Conservation (phyloP, 2,113 vertebrate species). For the Mola mola region DNA sequence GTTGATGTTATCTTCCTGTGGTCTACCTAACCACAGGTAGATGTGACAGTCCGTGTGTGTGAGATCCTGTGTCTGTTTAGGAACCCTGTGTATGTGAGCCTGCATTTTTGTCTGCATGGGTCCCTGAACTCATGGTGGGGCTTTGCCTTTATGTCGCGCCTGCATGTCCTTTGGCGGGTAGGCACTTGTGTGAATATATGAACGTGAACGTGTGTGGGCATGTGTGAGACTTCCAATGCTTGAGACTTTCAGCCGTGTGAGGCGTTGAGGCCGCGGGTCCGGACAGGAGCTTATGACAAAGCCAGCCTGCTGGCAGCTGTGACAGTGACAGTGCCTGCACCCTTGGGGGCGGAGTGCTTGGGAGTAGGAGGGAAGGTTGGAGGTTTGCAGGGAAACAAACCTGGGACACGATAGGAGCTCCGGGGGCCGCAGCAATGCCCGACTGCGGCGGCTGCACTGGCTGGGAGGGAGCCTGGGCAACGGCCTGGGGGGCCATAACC, state of each 20-base stretch:
- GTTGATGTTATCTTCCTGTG: too few relatives aligned
- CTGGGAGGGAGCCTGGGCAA: constrained; percentile 67
- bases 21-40: too few relatives aligned
- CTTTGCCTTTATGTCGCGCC: constrained; percentile 20
- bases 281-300: constrained; percentile 55
- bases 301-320: constrained; percentile 72
- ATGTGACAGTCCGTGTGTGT: not conserved
- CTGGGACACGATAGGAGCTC: constrained; percentile 84
- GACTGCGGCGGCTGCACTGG: constrained; percentile 73
- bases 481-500: constrained; percentile 71
- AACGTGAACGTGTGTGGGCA: constrained; percentile 42
- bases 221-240: constrained; percentile 62
- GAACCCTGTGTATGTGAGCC: not conserved
- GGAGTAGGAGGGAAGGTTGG: not conserved
- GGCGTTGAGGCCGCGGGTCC: constrained; percentile 28
- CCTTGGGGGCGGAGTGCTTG: constrained; percentile 30
- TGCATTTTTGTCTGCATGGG: constrained; percentile 9
- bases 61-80: not conserved
- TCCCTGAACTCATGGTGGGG: constrained; percentile 9
- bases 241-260: constrained; percentile 69
- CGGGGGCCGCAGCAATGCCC: constrained; percentile 76
- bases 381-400: constrained; percentile 59
- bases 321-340: constrained; percentile 50
- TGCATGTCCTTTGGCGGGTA: constrained; percentile 55
- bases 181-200: constrained; percentile 58